These are phyloP conservation scores for Ellobius talpinus DNA, from an alignment of 2,113 vertebrate genomes.

Conservation along the genomic window DNA sequence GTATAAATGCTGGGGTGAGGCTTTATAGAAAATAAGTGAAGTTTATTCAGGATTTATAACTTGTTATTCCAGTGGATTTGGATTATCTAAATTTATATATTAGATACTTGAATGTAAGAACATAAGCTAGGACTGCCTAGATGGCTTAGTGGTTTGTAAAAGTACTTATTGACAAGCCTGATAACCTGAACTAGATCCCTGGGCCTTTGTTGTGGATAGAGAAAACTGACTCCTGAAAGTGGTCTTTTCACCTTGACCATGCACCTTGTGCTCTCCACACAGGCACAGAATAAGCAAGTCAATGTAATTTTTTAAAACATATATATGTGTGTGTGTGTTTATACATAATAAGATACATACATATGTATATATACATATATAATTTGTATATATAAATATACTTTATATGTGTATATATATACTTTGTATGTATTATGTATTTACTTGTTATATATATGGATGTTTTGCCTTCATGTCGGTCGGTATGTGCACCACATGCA, in stretches of 20 bases:
- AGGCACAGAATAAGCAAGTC: background rate
- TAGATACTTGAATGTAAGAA: background rate
- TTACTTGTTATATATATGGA: background rate
- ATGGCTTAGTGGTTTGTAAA: background rate
- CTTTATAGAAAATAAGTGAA: background rate
- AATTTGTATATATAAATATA: too few relatives aligned
- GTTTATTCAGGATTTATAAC: background rate
- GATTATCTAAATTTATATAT: background rate
- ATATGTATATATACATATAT: too few relatives aligned
- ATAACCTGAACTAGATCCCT: background rate
- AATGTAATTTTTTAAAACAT: background rate
- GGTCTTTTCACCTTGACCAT: background rate
- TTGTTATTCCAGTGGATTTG: background rate
- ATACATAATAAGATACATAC: too few relatives aligned
- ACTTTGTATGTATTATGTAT: background rate
- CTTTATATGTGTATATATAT: too few relatives aligned
- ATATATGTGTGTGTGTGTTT: background rate
- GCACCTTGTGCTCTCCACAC: background rate
- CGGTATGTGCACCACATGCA: background rate
- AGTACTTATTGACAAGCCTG: background rate
- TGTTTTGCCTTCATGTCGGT: background rate
- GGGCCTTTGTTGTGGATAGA: background rate
- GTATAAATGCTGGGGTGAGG: conserved; percentile 9
- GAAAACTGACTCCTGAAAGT: background rate
- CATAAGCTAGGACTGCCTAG: background rate